Evolutionary conservation across 2,113 vertebrate genomes (phyloP).

Genomic region (Centropus bengalensis): DNA sequence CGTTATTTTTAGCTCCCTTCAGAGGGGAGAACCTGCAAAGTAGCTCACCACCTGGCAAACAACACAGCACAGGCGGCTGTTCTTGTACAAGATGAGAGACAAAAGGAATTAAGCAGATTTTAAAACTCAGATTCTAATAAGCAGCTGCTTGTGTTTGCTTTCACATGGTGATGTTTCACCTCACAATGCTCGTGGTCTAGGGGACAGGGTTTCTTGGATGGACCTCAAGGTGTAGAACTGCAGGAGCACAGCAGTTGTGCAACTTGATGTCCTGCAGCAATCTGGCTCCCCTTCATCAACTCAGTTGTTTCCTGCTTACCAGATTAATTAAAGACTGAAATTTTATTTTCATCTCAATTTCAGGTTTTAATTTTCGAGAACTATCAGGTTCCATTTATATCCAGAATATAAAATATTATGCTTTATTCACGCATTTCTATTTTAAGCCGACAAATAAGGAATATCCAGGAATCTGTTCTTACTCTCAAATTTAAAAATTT

Average conservation of each 20-base stretch:
- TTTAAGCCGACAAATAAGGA: background rate
- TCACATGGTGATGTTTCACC: background rate
- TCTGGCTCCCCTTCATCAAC: background rate
- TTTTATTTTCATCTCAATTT: background rate
- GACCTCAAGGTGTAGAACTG: background rate
- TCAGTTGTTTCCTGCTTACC: background rate
- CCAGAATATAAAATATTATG: background rate
- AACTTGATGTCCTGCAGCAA: background rate
- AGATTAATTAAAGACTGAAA: background rate
- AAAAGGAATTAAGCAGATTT: background rate
- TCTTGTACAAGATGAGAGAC: background rate
- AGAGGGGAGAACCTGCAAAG: background rate
- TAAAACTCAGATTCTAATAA: background rate
- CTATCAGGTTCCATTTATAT: background rate
- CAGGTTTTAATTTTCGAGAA: background rate
- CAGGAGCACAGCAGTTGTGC: background rate
- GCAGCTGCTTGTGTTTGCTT: background rate
- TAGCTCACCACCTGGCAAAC: background rate
- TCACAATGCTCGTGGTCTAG: rapidly evolving
- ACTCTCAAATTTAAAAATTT: background rate
- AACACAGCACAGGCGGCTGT: background rate
- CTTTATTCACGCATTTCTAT: background rate
- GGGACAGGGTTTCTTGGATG: background rate
- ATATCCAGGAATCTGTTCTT: background rate
- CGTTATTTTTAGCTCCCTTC: background rate